A percentile compares a stretch with the other conserved stretches of the same genome.
These are phyloP conservation scores for Drosophila setifemur DNA, from an alignment of 1,140 invertebrate genomes.

Conservation along the genomic window DNA sequence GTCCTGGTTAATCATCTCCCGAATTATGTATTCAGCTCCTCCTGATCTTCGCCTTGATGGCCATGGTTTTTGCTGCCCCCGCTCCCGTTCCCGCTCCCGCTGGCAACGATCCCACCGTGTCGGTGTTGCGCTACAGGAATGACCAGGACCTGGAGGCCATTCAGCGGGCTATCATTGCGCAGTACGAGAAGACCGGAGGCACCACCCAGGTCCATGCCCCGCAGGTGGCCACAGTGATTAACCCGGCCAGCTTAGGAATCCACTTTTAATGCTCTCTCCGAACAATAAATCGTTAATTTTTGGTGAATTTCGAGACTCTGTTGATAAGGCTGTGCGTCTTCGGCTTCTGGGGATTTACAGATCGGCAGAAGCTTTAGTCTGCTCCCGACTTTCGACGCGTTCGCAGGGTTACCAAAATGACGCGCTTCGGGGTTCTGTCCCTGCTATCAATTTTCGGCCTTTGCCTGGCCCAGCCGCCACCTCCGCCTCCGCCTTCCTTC, in stretches of 20 bases:
- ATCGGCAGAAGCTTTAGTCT: constrained; percentile 39
- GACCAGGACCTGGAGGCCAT: constrained; percentile 64
- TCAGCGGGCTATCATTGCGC: constrained; percentile 65
- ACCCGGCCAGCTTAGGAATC: constrained; percentile 48
- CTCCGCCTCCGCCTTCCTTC: not conserved
- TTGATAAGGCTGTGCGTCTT: constrained; percentile 46
- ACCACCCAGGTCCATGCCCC: constrained; percentile 56
- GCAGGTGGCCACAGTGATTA: constrained; percentile 37
- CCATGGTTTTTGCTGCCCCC: constrained; percentile 21
- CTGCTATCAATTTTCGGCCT: constrained; percentile 19
- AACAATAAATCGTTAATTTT: constrained; percentile 51
- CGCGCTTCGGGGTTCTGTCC: not conserved
- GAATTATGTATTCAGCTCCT: constrained; percentile 28
- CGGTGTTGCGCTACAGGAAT: constrained; percentile 58
- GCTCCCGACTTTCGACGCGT: constrained; percentile 38
- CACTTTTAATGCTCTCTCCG: constrained; percentile 40
- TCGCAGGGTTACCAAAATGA: constrained; percentile 33
- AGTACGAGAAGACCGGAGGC: constrained; percentile 62
- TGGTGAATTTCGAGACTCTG: constrained; percentile 19
- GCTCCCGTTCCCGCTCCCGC: constrained; percentile 24
- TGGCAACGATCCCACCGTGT: constrained; percentile 50
- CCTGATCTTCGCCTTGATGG: constrained; percentile 42
- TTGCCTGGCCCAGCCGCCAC: not conserved
- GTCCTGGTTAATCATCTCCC: not conserved
- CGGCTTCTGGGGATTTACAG: constrained; percentile 19